phyloP scores from a whole-genome alignment of 2,888 invertebrate species.

The Agrypnus murinus region DNA sequence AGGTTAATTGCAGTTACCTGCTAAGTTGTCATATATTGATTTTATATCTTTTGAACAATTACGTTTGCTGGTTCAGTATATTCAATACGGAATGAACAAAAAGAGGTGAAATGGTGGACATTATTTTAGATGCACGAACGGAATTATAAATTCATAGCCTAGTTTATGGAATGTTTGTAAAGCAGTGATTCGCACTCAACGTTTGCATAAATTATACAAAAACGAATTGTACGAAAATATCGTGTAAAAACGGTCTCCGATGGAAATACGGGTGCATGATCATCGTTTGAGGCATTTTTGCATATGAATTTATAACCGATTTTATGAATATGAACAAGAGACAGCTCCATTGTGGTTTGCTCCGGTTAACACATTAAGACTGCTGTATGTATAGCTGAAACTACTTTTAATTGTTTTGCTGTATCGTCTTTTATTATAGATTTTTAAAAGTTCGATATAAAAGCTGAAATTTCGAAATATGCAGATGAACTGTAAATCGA shows the following conservation, averaged over 20 bases:
- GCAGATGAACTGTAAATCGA: too few relatives aligned
- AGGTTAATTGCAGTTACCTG: slow-evolving; percentile 16
- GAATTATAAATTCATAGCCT: slow-evolving; percentile 35
- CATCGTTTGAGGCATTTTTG: not conserved
- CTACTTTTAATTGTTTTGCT: too few relatives aligned
- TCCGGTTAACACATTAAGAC: too few relatives aligned
- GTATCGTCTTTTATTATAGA: too few relatives aligned
- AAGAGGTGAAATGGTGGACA: slow-evolving; percentile 22
- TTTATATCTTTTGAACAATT: slow-evolving; percentile 34
- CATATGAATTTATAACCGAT: not conserved
- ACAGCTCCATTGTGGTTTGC: too few relatives aligned
- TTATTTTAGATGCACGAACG: slow-evolving; percentile 35
- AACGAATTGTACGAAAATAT: not conserved
- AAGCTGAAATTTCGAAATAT: too few relatives aligned
- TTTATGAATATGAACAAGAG: not conserved
- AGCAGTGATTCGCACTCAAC: slow-evolving; percentile 35
- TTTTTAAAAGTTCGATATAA: too few relatives aligned
- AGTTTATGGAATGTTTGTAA: slow-evolving; percentile 26
- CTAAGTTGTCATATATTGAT: slow-evolving; percentile 30
- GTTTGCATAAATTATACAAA: slow-evolving; percentile 26
- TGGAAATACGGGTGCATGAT: not conserved
- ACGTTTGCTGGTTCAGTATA: not conserved
- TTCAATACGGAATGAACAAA: too few relatives aligned
- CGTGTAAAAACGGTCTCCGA: not conserved
- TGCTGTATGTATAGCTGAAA: too few relatives aligned